Base-by-base conservation (phyloP, 2,113 vertebrate species). In the Tupaia tana region DNA sequence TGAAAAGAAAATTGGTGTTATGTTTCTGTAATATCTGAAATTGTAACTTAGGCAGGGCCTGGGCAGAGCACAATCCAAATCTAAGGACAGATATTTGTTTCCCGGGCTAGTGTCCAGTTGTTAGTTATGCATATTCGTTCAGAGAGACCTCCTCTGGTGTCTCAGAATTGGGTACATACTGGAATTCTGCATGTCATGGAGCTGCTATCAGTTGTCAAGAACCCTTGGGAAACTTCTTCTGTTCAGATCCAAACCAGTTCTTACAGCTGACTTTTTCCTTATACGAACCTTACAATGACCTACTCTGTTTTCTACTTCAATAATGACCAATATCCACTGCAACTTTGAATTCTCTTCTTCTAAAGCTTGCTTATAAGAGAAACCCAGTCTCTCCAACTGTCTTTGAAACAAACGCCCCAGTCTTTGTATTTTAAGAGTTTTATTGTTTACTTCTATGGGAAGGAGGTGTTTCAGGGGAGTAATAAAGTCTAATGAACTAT, bases 331-430 rank as follows among this genome's bases (percentile, higher is more conserved):
- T 89, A 74, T 24, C 24, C 15, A 81, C 18, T 61, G 27, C 29
- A 79, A 31, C 14, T 16, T 69, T 74, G 73, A 10, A 52, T 59
- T 74, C 8, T 73, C 25, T 8, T 43, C 22, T 89, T 92, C 12
- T 61, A 89, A 75, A 89, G 11, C 1, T 59, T 80, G n/a, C 5
- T 18, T 79, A 19, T 83, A 9, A 89, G 18, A 89, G 24, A 79
- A 80, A 80, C n/a, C 24, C 71, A 73, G 31, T 34, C 14, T 67
- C 31, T 34, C 22, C 54, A 34, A 3, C n/a, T 82, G 20, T 13
- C 19, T 67, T 77, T 74, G 52, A 92, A 95, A 66, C 56, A 90
- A 83, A 96, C 14, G 13, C 31, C 27, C 22, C 63, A 89, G 64
- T 2, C 31, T 70, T 91, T 80, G 29, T 52, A 29, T 77, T 81